A percentile compares a stretch with the other conserved stretches of the same genome.
phyloP scores from a whole-genome alignment of 2,113 vertebrate species.

The Pelmatolapia mariae region DNA sequence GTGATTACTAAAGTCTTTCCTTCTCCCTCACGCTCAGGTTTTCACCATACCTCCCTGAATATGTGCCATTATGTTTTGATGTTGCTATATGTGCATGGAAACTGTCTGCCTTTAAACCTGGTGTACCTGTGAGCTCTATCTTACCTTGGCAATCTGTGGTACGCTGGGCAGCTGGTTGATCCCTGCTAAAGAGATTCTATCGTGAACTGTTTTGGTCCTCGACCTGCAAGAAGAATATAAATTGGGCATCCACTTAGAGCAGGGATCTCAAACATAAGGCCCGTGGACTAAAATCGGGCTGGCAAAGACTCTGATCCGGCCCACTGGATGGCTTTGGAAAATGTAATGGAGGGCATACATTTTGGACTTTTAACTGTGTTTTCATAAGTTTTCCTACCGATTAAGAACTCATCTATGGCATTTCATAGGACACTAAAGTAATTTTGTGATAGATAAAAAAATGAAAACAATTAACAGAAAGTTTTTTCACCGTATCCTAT shows the following conservation, averaged over 20 bases:
- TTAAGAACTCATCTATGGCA: background rate
- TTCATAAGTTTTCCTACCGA: background rate
- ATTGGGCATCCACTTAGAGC: background rate
- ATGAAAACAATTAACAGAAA: background rate
- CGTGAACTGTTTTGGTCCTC: slow-evolving; percentile 86
- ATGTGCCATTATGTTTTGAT: background rate
- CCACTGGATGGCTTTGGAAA: background rate
- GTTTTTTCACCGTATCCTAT: too few relatives aligned
- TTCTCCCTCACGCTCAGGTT: background rate
- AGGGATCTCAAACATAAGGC: background rate
- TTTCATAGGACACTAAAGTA: background rate
- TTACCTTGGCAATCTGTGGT: slow-evolving; percentile 94
- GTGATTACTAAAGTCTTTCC: background rate
- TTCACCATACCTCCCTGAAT: background rate
- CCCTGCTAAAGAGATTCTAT: slow-evolving; percentile 77
- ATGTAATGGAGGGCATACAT: background rate
- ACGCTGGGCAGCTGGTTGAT: slow-evolving; percentile 91
- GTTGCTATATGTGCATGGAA: background rate
- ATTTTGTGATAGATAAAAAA: background rate
- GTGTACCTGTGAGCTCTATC: background rate
- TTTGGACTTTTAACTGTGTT: background rate
- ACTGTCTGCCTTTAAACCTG: background rate
- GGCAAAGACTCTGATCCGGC: background rate
- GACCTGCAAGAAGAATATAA: slow-evolving; percentile 71
- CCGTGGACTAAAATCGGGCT: background rate